Conservation (phyloP, 1,140 invertebrate species). For the Drosophila virilis region DNA sequence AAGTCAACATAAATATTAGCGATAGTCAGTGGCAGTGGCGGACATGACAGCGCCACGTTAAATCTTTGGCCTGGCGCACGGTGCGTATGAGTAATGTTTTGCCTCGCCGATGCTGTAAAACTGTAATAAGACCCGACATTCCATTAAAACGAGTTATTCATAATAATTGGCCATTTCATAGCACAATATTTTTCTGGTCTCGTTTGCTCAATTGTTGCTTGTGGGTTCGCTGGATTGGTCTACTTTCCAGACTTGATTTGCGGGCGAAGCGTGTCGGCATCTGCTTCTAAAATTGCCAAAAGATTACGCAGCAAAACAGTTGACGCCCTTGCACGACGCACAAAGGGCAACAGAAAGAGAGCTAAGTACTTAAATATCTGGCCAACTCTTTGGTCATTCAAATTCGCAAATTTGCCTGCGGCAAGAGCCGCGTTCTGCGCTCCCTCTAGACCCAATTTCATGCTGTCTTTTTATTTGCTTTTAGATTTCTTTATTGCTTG, state of each 20-base stretch:
- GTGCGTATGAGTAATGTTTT: conserved; percentile 79
- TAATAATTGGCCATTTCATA: conserved; percentile 82
- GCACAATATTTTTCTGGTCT: conserved; percentile 69
- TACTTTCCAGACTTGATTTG: conserved; percentile 44
- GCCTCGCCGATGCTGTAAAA: conserved; percentile 33
- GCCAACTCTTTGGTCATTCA: conserved; percentile 54
- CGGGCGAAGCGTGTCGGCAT: conserved; percentile 32
- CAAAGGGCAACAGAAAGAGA: conserved; percentile 15
- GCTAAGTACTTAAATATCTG: conserved; percentile 7
- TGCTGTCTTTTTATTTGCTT: conserved; percentile 72
- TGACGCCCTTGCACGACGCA: conserved; percentile 42
- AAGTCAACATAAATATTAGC: conserved; percentile 64
- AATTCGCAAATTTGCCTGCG: conserved; percentile 51
- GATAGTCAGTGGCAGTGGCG: conserved; percentile 24
- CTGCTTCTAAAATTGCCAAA: conserved; percentile 35
- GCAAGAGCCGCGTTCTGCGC: conserved; percentile 33
- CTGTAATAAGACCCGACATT: conserved; percentile 76
- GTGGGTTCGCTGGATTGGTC: conserved; percentile 59
- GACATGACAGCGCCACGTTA: conserved; percentile 45
- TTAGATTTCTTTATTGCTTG: conserved; percentile 77
- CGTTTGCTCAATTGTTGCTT: conserved; percentile 55
- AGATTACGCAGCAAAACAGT: conserved; percentile 57
- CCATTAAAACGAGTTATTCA: conserved; percentile 78
- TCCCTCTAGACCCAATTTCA: conserved; percentile 51
- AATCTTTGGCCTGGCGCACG: conserved; percentile 62